phyloP scores from a whole-genome alignment of 2,797 vertebrate genomes.

The Enteromius viviparus region DNA sequence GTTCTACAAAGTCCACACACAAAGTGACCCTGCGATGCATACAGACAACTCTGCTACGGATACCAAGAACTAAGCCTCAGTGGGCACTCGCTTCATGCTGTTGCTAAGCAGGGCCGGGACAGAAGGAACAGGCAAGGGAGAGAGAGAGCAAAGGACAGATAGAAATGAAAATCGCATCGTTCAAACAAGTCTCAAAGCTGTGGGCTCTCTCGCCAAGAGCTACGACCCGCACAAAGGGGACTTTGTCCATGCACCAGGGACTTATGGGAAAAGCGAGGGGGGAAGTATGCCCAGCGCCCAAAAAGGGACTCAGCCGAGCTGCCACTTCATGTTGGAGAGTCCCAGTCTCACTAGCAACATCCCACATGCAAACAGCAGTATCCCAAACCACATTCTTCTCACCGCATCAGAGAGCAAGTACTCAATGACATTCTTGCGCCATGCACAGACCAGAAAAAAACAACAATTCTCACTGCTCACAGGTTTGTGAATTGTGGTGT shows the following conservation, averaged over 20 bases:
- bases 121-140: slow-evolving; percentile 48
- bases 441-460: slow-evolving; percentile 24
- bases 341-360: slow-evolving; percentile 61
- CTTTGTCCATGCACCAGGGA: slow-evolving; percentile 85
- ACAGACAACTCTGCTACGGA: slow-evolving; percentile 58
- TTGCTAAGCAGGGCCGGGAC: slow-evolving; percentile 68
- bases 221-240: slow-evolving; percentile 82
- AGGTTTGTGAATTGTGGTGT: slow-evolving; percentile 25
- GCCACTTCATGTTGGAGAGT: slow-evolving; percentile 72
- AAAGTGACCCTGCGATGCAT: slow-evolving; percentile 50
- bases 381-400: slow-evolving; percentile 14
- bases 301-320: slow-evolving; percentile 71
- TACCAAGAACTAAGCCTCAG: slow-evolving; percentile 47
- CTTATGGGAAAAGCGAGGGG: slow-evolving; percentile 83
- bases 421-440: slow-evolving; percentile 11
- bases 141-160: slow-evolving; percentile 65
- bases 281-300: slow-evolving; percentile 75
- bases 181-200: slow-evolving; percentile 79
- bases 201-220: slow-evolving; percentile 81
- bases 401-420: slow-evolving; percentile 1
- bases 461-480: not conserved
- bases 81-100: slow-evolving; percentile 60
- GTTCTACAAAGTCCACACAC: slow-evolving; percentile 35
- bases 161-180: slow-evolving; percentile 83
- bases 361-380: slow-evolving; percentile 12